These are phyloP conservation scores for Chelon auratus DNA, from an alignment of 2,797 vertebrate genomes.

Conservation along the genomic window DNA sequence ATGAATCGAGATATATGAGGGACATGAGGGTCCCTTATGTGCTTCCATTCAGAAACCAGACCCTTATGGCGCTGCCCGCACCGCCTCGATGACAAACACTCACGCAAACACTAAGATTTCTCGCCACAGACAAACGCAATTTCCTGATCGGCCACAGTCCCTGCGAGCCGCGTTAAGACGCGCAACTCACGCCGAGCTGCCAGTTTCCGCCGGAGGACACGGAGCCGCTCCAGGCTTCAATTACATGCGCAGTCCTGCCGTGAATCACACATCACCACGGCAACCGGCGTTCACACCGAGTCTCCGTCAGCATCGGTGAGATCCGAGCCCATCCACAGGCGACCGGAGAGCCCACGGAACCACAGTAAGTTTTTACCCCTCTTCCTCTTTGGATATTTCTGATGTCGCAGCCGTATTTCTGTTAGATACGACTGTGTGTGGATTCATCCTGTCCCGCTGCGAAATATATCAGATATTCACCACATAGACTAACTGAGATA, in stretches of 20 bases:
- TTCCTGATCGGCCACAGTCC: slow-evolving; percentile 36
- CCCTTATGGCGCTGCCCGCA: not conserved
- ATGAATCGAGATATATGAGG: not conserved
- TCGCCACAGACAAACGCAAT: slow-evolving; percentile 21
- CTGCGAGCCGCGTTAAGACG: slow-evolving; percentile 29
- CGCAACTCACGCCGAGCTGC: slow-evolving; percentile 55
- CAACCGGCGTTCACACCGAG: slow-evolving; percentile 72
- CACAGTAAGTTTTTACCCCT: slow-evolving; percentile 67
- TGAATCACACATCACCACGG: slow-evolving; percentile 79
- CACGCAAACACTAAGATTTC: slow-evolving; percentile 1
- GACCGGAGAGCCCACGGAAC: slow-evolving; percentile 32
- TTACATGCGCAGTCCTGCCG: slow-evolving; percentile 76
- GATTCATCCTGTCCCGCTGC: slow-evolving; percentile 20
- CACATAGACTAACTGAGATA: not conserved
- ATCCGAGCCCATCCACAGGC: slow-evolving; percentile 49
- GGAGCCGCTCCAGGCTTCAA: slow-evolving; percentile 52
- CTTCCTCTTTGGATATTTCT: not conserved
- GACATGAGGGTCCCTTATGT: not conserved
- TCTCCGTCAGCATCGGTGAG: slow-evolving; percentile 60
- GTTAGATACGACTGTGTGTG: not conserved
- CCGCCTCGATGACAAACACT: slow-evolving; percentile 12
- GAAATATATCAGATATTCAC: not conserved
- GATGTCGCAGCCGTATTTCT: too few species aligned
- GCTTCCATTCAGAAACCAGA: not conserved
- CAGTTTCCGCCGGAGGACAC: slow-evolving; percentile 57